These are phyloP conservation scores for Myrmecobius fasciatus DNA, from an alignment of 2,113 vertebrate genomes.

Conservation along the genomic window DNA sequence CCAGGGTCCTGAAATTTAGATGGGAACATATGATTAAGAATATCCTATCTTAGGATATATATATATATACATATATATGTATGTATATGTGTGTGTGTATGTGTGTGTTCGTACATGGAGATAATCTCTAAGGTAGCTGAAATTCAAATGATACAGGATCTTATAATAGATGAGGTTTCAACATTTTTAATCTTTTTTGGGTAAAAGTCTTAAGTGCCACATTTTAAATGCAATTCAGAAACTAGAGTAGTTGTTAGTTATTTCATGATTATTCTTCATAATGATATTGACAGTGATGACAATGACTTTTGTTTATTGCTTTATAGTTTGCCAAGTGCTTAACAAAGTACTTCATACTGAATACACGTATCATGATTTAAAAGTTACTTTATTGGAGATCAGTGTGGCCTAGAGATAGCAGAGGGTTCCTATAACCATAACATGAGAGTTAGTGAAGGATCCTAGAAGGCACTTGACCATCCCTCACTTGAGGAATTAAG, in stretches of 20 bases:
- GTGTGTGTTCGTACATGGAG: not conserved
- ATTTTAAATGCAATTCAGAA: conserved; percentile 46
- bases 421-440: not conserved
- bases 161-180: conserved; percentile 62
- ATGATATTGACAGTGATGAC: not conserved
- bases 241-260: conserved; percentile 45
- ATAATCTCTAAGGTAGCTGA: conserved; percentile 40
- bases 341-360: conserved; percentile 16
- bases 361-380: conserved; percentile 40
- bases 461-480: not conserved
- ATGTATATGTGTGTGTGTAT: too few species aligned
- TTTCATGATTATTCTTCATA: not conserved
- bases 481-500: not conserved
- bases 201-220: conserved; percentile 42
- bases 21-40: conserved; percentile 12
- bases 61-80: too few species aligned
- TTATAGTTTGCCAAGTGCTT: not conserved
- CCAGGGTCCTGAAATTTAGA: conserved; percentile 14
- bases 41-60: conserved; percentile 17
- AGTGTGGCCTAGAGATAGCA: conserved; percentile 20
- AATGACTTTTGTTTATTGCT: not conserved
- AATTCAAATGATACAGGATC: conserved; percentile 47
- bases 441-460: not conserved
- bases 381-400: conserved; percentile 27
- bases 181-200: conserved; percentile 53